These are phyloP conservation scores for Tenthredo scrophulariae DNA, from an alignment of 2,888 invertebrate species.

Conservation along the genomic window DNA sequence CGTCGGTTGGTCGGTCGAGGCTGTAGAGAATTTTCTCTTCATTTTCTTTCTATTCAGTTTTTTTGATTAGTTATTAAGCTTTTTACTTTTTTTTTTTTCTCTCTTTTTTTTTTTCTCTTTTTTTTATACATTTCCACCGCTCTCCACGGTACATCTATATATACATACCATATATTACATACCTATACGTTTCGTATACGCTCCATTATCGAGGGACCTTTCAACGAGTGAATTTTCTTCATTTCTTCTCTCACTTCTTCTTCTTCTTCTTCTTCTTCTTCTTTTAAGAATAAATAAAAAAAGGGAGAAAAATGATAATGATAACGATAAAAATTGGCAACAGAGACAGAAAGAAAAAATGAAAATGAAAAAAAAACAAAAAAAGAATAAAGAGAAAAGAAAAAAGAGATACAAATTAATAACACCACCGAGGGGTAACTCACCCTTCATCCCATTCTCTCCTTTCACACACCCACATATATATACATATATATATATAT, in stretches of 20 bases:
- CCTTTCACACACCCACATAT: neutral
- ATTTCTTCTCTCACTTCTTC: neutral
- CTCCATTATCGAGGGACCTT: conserved; percentile 44
- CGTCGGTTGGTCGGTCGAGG: neutral
- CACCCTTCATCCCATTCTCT: neutral
- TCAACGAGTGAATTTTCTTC: conserved; percentile 8
- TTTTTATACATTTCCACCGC: neutral
- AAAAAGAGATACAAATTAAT: conserved; percentile 26
- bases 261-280: neutral
- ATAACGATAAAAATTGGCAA: neutral
- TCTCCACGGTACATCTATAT: neutral
- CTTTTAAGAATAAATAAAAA: neutral
- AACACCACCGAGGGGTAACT: conserved; percentile 31
- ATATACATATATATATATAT: neutral
- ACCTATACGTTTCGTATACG: neutral
- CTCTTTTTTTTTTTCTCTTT: neutral
- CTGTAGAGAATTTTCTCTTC: conserved; percentile 38
- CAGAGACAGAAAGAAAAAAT: neutral
- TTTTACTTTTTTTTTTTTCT: neutral
- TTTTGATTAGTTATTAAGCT: conserved; percentile 31
- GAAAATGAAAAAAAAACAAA: neutral
- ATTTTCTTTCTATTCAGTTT: conserved; percentile 51
- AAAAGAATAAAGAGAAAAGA: neutral
- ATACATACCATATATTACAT: neutral
- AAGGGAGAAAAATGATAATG: neutral